Base-by-base conservation (phyloP, 2,113 vertebrate species). In the Rhipidura dahli region DNA sequence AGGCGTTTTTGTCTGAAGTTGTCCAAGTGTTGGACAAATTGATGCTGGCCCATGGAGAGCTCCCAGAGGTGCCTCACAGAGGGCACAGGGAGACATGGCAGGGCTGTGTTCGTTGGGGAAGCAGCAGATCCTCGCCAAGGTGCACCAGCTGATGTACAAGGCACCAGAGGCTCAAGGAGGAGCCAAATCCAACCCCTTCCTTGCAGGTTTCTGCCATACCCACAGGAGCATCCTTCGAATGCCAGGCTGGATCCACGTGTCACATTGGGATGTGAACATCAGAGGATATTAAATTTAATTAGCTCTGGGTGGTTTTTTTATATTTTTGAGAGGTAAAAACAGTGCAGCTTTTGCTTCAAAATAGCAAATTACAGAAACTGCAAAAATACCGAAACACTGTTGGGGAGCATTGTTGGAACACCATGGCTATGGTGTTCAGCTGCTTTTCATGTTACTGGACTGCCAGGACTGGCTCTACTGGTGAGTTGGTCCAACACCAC, bases 361-460 rank as follows among this genome's bases (percentile, higher is more conserved):
- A 15, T 26, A 39, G 40, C 23, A 24, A 56, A 56, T 77, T 12
- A 35, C 42, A 40, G 65, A 81, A 69, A 69, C 44, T n/a, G 30
- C 13, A 33, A 21, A 54, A 33, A 30, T 24, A 13, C 1, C 0
- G 1, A 30, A 39, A 3, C 66, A 2, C 23, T 3, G 0, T 5
- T 85, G 75, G 7, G 47, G 27, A 64, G 26, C 49, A 49, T 26
- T 49, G 49, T 49, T 26, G 49, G 49, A 49, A 13, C 11, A 47
- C 0, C 3, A 1, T 66, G 30, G 31, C 19, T 85, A 0, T 85
- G 66, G 57, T 50, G 16, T 59, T 49, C 9, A 39, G 18, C 37
- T 30, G 69, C 19, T 61, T 66, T 9, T 31, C 17, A 5, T 3
- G 1, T 45, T 84, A 18, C 27, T 56, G 59, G 35, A 6, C 39